Base-by-base conservation (phyloP, 2,797 vertebrate genomes). In the Typhlichthys eigenmanni region DNA sequence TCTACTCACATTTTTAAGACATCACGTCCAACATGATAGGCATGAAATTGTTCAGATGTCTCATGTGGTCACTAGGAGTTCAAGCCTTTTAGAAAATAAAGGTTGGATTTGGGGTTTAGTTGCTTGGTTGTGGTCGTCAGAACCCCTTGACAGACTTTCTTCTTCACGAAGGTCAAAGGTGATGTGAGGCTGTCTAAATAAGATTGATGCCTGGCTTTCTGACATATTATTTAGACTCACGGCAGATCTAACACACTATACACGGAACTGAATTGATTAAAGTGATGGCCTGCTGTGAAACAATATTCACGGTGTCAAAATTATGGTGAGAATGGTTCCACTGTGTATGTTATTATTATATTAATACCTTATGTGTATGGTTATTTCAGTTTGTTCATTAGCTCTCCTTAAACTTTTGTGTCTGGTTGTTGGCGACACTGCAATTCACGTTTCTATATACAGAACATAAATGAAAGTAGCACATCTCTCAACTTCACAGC, bases 1-100 rank as follows among this genome's bases (percentile, higher is more conserved):
- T 78, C 62, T 71, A 48, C 65, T 2, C 6, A 48, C 69, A 57
- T 58, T 78, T 82, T 85, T 16, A 83, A 73, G 72, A 83, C 78
- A 49, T 87, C 87, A 89, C 85, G 85, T 91, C 89, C 84, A 53
- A 69, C 70, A 65, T 45, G 74, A 89, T 80, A 75, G 69, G 82
- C 87, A 24, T 92, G 90, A 93, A 93, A 94, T 92, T 69, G 24
- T 72, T 86, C 82, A 81, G 85, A 86, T 89, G 86, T 90, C 57
- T 72, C 79, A 74, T 76, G 82, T 88, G 88, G 91, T 91, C 90
- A 86, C n/a, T 67, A 56, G 85, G 82, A 89, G 91, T 92, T 92
- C 88, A 92, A 66, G 62, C 71, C 81, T 79, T 67, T 74, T 66
- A 76, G 74, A 65, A 64, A 72, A 84, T 6, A 76, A 65, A 56